Conservation (phyloP, 2,797 vertebrate species). For the Lacerta bilineata region DNA sequence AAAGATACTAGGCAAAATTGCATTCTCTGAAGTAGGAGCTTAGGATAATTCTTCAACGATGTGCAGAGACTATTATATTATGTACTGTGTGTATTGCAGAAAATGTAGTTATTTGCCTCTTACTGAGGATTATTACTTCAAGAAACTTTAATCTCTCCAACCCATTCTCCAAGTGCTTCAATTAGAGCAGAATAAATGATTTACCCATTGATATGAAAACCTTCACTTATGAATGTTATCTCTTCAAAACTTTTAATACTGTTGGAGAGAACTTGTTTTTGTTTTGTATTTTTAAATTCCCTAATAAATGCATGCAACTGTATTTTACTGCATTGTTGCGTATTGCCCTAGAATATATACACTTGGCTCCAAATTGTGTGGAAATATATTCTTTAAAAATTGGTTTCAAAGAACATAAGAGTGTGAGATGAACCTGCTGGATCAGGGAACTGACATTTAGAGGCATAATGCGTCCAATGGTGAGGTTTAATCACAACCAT, state of each 20-base stretch:
- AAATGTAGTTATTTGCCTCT: not conserved
- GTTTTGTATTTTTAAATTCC: not conserved
- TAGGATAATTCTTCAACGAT: conserved; percentile 36
- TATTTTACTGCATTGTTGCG: too few species aligned
- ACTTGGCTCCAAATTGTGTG: too few species aligned
- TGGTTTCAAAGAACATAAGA: too few species aligned
- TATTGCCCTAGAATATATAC: too few species aligned
- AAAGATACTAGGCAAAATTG: conserved; percentile 8
- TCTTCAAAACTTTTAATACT: conserved; percentile 10
- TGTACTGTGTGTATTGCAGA: not conserved
- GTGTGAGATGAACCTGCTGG: too few species aligned
- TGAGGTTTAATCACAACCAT: too few species aligned
- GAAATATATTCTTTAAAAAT: too few species aligned
- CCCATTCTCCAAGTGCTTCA: not conserved
- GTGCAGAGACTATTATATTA: conserved; percentile 7
- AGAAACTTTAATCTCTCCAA: conserved; percentile 11
- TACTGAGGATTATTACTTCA: not conserved
- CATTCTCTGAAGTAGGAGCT: conserved; percentile 10
- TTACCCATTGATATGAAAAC: not conserved
- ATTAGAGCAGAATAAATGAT: conserved; percentile 7
- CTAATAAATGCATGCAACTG: not conserved
- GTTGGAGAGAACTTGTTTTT: not conserved
- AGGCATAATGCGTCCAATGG: too few species aligned
- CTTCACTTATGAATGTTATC: conserved; percentile 27
- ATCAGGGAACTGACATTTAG: too few species aligned